Evolutionary conservation across 2,797 vertebrate species (phyloP), one percentile per base, ranked within the genome.

Genomic region (Cynodonichthys magdalenae): DNA sequence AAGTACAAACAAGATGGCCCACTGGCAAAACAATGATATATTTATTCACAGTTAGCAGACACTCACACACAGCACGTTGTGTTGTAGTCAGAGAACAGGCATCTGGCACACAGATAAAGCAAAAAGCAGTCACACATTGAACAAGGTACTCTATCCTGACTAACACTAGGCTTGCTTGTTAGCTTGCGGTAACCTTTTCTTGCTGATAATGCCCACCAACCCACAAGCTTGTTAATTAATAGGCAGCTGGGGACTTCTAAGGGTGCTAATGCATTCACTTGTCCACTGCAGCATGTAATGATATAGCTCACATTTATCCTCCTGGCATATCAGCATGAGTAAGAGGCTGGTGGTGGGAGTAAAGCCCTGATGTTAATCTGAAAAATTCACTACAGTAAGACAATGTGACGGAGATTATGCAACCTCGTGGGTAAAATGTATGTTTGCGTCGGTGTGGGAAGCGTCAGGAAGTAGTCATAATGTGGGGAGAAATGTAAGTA

Each of bases 271-370:
- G 47, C 74, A 87, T 85, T 81, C 80, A 61, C 61, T 78, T 83
- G 78, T 81, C 71, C 77, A 82, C 75, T 81, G 80, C 75, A 83
- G 78, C 74, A 75, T 87, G 74, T 77, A 83, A 78, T 82, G 75
- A 80, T 79, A 66, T 41, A 75, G 68, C 77, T 74, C 72, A 66
- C 53, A 75, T 69, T 77, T 62, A 57, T 63, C 70, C 68, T 66
- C 61, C 45, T 76, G 74, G 61, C 70, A 68, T 47, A 53, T 65
- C 67, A 63, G 63, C 49, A 49, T 53, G 60, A 72, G 54, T 60
- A 78, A 67, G 66, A 63, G 67, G 74, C 63, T 68, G 71, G 27
- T 63, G 60, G 57, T 69, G 65, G 69, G 63, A 81, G 74, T 62
- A 56, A 71, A 63, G 53, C 67, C 56, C 58, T 69, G n/a, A 41